A percentile compares a stretch with the other conserved stretches of the same genome.
These are phyloP conservation scores for Cydia amplana DNA, from an alignment of 1,140 invertebrate species.

Conservation along the genomic window DNA sequence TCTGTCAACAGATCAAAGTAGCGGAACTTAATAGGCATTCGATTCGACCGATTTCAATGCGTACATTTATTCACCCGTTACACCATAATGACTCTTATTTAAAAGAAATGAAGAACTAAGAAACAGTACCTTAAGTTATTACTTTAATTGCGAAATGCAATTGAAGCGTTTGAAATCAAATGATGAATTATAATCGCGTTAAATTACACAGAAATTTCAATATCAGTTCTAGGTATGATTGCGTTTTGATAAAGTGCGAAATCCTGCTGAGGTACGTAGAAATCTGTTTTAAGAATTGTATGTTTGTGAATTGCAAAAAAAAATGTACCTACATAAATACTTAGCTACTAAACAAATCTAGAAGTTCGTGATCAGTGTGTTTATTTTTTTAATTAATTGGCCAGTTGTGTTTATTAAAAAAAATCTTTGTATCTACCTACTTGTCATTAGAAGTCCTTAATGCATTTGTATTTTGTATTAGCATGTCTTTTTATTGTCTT, in stretches of 20 bases:
- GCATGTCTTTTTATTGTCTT: too few relatives aligned
- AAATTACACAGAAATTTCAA: conserved; percentile 15
- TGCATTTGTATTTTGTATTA: too few relatives aligned
- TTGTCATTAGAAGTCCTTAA: too few relatives aligned
- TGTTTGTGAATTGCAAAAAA: too few relatives aligned
- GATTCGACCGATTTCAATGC: conserved; percentile 1
- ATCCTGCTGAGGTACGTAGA: background rate
- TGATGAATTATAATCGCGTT: conserved; percentile 19
- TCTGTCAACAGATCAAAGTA: conserved; percentile 10
- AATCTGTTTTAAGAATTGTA: too few relatives aligned
- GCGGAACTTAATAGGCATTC: background rate
- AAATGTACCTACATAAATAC: too few relatives aligned
- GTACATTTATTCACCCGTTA: background rate
- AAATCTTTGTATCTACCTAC: too few relatives aligned
- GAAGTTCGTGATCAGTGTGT: too few relatives aligned
- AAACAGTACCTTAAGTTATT: background rate
- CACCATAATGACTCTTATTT: background rate
- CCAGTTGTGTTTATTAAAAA: too few relatives aligned
- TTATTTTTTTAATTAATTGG: too few relatives aligned
- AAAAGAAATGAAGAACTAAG: background rate
- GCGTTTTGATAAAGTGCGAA: background rate
- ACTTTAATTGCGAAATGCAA: conserved; percentile 22
- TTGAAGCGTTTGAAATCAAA: conserved; percentile 6
- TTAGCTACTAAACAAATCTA: too few relatives aligned
- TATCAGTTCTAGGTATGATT: background rate